phyloP scores from a whole-genome alignment of 2,797 vertebrate species.

The Hemitrygon akajei region DNA sequence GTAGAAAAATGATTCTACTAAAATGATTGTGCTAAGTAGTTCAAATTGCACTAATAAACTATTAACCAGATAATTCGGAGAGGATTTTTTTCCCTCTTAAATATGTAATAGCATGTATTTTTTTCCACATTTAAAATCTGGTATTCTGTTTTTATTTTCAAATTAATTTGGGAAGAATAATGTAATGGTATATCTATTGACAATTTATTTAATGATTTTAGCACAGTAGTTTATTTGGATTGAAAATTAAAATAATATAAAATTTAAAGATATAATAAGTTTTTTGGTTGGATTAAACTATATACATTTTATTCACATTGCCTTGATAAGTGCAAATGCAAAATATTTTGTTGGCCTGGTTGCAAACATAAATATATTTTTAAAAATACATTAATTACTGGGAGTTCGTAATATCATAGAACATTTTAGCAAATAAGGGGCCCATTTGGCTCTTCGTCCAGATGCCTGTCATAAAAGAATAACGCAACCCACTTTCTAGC shows the following conservation, averaged over 20 bases:
- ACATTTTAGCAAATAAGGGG: too few species aligned
- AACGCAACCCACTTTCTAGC: too few species aligned
- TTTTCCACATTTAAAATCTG: not conserved
- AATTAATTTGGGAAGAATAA: not conserved
- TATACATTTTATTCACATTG: not conserved
- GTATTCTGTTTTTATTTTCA: not conserved
- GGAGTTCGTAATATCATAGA: too few species aligned
- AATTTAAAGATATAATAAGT: not conserved
- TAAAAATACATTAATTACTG: not conserved
- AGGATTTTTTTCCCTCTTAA: not conserved
- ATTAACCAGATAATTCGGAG: not conserved
- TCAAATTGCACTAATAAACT: not conserved
- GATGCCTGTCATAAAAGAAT: too few species aligned
- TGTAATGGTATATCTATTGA: not conserved
- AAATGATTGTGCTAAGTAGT: not conserved
- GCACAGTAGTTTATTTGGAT: not conserved
- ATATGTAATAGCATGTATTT: not conserved
- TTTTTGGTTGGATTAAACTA: too few species aligned
- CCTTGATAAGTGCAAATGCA: not conserved
- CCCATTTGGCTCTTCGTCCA: too few species aligned
- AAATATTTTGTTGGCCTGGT: not conserved
- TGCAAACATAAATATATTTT: not conserved
- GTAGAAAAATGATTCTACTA: not conserved
- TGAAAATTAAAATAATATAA: not conserved
- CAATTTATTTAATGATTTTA: not conserved